Evolutionary conservation across 2,113 vertebrate genomes (phyloP).

Genomic region (Echinops telfairi): DNA sequence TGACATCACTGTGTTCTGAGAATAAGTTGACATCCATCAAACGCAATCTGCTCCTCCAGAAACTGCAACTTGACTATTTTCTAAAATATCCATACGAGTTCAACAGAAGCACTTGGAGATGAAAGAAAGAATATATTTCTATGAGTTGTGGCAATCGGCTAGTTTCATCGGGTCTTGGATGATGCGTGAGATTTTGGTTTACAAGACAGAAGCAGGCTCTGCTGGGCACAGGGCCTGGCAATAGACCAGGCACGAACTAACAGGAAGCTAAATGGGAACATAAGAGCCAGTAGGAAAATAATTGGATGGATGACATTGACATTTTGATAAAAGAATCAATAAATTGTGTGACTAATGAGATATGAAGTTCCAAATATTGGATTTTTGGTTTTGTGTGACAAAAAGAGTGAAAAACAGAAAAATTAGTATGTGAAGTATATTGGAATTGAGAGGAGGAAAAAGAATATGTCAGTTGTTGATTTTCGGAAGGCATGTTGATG

Average conservation of each 20-base stretch:
- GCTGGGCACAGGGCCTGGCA: not conserved
- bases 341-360: not conserved
- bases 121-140: not conserved
- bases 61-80: not conserved
- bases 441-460: not conserved
- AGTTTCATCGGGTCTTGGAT: not conserved
- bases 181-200: not conserved
- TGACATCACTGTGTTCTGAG: not conserved
- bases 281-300: not conserved
- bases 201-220: not conserved
- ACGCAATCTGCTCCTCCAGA: not conserved
- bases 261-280: not conserved
- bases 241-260: not conserved
- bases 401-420: constrained; percentile 12
- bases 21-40: not conserved
- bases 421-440: not conserved
- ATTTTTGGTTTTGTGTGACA: not conserved
- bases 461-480: not conserved
- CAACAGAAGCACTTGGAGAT: not conserved
- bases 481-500: not conserved
- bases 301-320: not conserved
- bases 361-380: not conserved
- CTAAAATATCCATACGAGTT: not conserved
- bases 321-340: constrained; percentile 24
- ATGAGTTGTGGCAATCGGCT: not conserved